Percentiles rank a stretch among this genome's conserved stretches.
These are phyloP conservation scores for Nipponacmea schrenckii DNA, from an alignment of 2,888 invertebrate species.

Conservation along the genomic window DNA sequence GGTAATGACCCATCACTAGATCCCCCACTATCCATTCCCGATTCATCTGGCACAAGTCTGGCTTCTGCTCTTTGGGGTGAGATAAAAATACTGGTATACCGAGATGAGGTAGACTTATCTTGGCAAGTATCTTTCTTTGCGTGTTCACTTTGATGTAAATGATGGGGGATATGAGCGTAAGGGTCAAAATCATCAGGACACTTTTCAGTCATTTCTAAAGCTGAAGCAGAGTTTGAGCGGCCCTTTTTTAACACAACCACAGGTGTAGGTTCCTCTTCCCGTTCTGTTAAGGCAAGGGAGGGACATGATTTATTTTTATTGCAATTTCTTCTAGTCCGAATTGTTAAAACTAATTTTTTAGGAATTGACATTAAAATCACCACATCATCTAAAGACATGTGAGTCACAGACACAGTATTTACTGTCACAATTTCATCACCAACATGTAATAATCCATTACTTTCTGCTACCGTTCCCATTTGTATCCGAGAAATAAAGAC, in stretches of 20 bases:
- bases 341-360: slow-evolving; percentile 90
- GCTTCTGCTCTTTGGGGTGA: slow-evolving; percentile 60
- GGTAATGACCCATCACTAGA: slow-evolving; percentile 58
- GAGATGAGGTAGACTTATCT: slow-evolving; percentile 45
- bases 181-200: slow-evolving; percentile 56
- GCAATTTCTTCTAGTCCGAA: slow-evolving; percentile 70
- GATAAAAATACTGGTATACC: slow-evolving; percentile 61
- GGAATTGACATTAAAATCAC: slow-evolving; percentile 99
- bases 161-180: slow-evolving; percentile 43
- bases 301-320: slow-evolving; percentile 61
- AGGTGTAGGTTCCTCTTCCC: slow-evolving; percentile 52
- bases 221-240: slow-evolving; percentile 58
- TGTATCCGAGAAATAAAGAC: slow-evolving; percentile 98
- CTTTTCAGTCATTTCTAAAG: slow-evolving; percentile 61
- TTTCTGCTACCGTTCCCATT: slow-evolving; percentile 94
- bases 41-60: slow-evolving; percentile 51
- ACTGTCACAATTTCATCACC: slow-evolving; percentile 99
- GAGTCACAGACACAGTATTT: slow-evolving; percentile 95
- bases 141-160: slow-evolving; percentile 36
- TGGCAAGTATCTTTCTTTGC: slow-evolving; percentile 42
- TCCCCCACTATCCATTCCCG: slow-evolving; percentile 53
- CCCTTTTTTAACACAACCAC: slow-evolving; percentile 64
- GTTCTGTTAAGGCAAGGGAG: slow-evolving; percentile 58
- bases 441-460: slow-evolving; percentile 95
- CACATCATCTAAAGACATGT: slow-evolving; percentile 98